phyloP scores from a whole-genome alignment of 2,797 vertebrate genomes.

The Myripristis murdjan region DNA sequence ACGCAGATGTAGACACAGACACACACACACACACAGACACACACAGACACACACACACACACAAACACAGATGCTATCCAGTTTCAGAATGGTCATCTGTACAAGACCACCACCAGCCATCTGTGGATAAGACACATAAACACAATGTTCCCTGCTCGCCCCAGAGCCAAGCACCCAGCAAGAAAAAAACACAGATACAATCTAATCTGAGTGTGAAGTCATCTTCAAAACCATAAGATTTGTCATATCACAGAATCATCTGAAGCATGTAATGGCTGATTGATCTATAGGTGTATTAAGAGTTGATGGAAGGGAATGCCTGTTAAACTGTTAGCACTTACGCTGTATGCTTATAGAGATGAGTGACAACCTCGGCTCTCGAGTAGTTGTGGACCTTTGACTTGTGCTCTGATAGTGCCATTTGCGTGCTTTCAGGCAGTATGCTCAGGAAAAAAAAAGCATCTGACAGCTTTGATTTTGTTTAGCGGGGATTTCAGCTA shows the following conservation, averaged over 20 bases:
- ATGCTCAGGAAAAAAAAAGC: slow-evolving; percentile 73
- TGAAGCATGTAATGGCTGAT: slow-evolving; percentile 12
- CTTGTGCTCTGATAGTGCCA: slow-evolving; percentile 74
- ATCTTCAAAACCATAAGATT: slow-evolving; percentile 5
- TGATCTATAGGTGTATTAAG: slow-evolving; percentile 9
- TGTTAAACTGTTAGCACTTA: slow-evolving; percentile 59
- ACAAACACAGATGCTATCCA: slow-evolving; percentile 67
- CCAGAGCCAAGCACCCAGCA: neutral
- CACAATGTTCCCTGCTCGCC: slow-evolving; percentile 20
- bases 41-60: no score
- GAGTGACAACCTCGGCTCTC: slow-evolving; percentile 73
- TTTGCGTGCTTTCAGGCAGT: slow-evolving; percentile 73
- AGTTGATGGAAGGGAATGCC: slow-evolving; percentile 33
- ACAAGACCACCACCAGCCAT: slow-evolving; percentile 56
- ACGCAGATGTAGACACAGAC: slow-evolving; percentile 65
- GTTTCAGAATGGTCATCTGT: slow-evolving; percentile 36
- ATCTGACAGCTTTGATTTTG: slow-evolving; percentile 81
- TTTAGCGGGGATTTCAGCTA: slow-evolving; percentile 68
- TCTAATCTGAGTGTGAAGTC: slow-evolving; percentile 8
- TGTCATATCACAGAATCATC: neutral
- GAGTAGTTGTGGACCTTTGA: slow-evolving; percentile 74
- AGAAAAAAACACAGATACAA: slow-evolving; percentile 2
- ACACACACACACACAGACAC: slow-evolving; percentile 5
- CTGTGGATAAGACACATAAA: slow-evolving; percentile 56
- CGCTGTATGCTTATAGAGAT: slow-evolving; percentile 55